Conservation (phyloP, 1,140 invertebrate species). For the Aphis craccivora region DNA sequence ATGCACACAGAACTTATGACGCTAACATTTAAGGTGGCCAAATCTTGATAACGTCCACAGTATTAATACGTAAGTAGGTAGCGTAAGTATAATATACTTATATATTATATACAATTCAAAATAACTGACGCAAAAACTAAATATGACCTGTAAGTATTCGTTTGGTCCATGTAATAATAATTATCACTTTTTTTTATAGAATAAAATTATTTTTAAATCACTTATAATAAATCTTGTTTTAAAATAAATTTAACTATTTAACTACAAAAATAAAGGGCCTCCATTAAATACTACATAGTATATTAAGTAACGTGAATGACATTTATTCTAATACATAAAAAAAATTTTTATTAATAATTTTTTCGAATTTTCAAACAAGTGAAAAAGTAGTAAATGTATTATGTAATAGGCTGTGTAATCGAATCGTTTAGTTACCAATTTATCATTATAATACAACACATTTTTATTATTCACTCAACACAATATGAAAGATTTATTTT, state of each 20-base stretch:
- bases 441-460: neutral
- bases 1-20: neutral
- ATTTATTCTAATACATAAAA: conserved; percentile 3
- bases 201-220: neutral
- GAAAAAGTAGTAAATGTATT: neutral
- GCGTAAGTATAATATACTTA: no score
- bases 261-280: neutral
- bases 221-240: neutral
- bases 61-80: neutral
- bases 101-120: neutral
- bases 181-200: neutral
- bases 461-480: neutral
- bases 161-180: neutral
- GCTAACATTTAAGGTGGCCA: neutral
- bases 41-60: neutral
- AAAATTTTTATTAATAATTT: neutral
- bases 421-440: conserved; percentile 26
- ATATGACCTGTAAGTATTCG: neutral
- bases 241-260: neutral
- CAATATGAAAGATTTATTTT: conserved; percentile 22
- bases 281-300: neutral
- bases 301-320: neutral
- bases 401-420: conserved; percentile 11
- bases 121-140: neutral
- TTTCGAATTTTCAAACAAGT: neutral